Percentiles rank a stretch among this genome's conserved stretches.
Conservation (phyloP, 2,888 invertebrate genomes). For the Meloe dianella region DNA sequence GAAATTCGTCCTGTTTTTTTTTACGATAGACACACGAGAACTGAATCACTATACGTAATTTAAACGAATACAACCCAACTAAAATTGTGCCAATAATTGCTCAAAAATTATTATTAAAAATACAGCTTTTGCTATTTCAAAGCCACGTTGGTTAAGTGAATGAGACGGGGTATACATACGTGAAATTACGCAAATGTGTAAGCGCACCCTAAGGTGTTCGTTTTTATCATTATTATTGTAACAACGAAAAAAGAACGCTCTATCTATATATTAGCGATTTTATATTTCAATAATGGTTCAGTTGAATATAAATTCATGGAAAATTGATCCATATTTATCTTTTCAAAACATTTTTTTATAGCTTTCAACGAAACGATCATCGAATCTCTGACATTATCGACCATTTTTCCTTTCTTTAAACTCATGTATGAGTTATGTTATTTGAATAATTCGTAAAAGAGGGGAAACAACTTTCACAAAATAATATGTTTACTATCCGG, state of each 20-base stretch:
- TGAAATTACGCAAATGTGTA: too few relatives aligned
- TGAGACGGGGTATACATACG: too few relatives aligned
- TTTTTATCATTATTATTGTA: too few relatives aligned
- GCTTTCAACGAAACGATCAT: slow-evolving; percentile 31
- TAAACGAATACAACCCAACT: too few relatives aligned
- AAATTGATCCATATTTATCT: slow-evolving; percentile 40
- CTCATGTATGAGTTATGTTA: slow-evolving; percentile 33
- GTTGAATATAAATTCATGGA: slow-evolving; percentile 19
- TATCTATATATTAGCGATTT: too few relatives aligned
- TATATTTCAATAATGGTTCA: slow-evolving; percentile 25
- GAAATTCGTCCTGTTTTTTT: slow-evolving; percentile 14
- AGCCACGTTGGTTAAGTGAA: too few relatives aligned
- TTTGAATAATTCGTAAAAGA: slow-evolving; percentile 39
- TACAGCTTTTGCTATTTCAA: too few relatives aligned
- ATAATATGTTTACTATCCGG: slow-evolving; percentile 48
- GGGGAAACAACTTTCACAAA: too few relatives aligned
- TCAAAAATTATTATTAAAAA: too few relatives aligned
- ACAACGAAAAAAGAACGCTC: too few relatives aligned
- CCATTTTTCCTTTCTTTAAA: slow-evolving; percentile 33
- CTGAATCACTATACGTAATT: too few relatives aligned
- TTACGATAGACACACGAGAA: neutral
- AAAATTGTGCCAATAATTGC: too few relatives aligned
- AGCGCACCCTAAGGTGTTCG: neutral
- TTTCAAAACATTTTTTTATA: slow-evolving; percentile 36
- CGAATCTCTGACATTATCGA: slow-evolving; percentile 38